Evolutionary conservation across 2,113 vertebrate species (phyloP).

Genomic region (human (Homo sapiens)): DNA sequence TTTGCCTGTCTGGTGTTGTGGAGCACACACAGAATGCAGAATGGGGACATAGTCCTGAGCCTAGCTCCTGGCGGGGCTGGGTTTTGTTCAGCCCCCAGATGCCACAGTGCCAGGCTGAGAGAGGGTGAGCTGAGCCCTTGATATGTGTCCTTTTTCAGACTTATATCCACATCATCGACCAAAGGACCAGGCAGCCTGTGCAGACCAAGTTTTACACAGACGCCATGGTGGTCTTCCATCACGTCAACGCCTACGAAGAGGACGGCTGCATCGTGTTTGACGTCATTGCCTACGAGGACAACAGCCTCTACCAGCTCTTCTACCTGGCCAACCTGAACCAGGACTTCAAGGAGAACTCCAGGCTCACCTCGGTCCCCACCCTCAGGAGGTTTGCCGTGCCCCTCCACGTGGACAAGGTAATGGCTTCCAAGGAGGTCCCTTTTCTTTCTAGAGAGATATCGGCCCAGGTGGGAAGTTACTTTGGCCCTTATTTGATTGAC

Average conservation of each 20-base stretch:
- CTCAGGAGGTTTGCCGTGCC: slow-evolving; percentile 92
- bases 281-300: slow-evolving; percentile 89
- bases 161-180: slow-evolving; percentile 93
- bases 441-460: too few relatives aligned
- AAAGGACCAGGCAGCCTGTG: slow-evolving; percentile 88
- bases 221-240: slow-evolving; percentile 92
- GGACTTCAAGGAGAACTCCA: slow-evolving; percentile 61
- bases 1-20: not conserved
- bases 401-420: slow-evolving; percentile 88
- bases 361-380: slow-evolving; percentile 77
- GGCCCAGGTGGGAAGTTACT: not conserved
- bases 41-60: not conserved
- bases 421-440: rapidly evolving
- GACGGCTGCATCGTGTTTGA: slow-evolving; percentile 92
- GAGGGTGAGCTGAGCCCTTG: not conserved
- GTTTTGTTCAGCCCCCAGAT: not conserved
- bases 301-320: slow-evolving; percentile 93
- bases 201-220: slow-evolving; percentile 87
- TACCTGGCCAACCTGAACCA: slow-evolving; percentile 89
- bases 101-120: rapidly evolving
- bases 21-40: not conserved
- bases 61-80: not conserved
- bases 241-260: slow-evolving; percentile 94
- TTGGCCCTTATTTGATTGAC: not conserved
- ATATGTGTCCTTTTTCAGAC: slow-evolving; percentile 85